Evolutionary conservation across 2,113 vertebrate species (phyloP).

Genomic region (Eudyptes chrysolophus): DNA sequence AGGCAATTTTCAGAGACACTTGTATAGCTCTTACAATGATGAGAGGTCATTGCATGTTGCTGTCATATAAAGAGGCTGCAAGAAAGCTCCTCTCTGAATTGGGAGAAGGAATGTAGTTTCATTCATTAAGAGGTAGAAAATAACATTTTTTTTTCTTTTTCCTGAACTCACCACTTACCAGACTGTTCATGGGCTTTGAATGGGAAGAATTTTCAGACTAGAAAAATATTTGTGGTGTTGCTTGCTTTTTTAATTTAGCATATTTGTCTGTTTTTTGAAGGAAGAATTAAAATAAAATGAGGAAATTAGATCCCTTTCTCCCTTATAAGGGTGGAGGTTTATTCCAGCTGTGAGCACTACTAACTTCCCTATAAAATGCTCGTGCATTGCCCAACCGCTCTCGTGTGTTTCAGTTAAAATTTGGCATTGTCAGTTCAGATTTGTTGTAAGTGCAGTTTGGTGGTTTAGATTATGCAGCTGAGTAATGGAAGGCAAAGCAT

Average conservation of each 20-base stretch:
- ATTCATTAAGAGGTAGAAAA: background rate
- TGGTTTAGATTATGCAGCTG: background rate
- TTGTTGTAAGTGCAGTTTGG: background rate
- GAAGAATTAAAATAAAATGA: conserved; percentile 17
- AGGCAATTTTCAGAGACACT: background rate
- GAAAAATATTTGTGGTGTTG: background rate
- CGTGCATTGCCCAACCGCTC: background rate
- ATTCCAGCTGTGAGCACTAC: background rate
- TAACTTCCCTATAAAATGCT: background rate
- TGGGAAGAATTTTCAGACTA: background rate
- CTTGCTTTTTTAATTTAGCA: conserved; percentile 25
- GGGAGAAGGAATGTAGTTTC: background rate
- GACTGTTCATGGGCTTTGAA: background rate
- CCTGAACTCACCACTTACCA: background rate
- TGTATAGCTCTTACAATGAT: background rate
- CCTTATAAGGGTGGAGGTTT: background rate
- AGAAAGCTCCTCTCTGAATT: background rate
- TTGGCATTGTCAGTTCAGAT: background rate
- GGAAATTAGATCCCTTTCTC: background rate
- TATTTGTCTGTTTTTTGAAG: background rate
- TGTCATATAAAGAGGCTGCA: background rate
- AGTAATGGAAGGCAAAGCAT: background rate
- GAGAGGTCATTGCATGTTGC: background rate
- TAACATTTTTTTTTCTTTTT: background rate
- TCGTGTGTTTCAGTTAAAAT: background rate